Evolutionary conservation across 2,113 vertebrate species (phyloP).

Genomic region (Albula goreensis): DNA sequence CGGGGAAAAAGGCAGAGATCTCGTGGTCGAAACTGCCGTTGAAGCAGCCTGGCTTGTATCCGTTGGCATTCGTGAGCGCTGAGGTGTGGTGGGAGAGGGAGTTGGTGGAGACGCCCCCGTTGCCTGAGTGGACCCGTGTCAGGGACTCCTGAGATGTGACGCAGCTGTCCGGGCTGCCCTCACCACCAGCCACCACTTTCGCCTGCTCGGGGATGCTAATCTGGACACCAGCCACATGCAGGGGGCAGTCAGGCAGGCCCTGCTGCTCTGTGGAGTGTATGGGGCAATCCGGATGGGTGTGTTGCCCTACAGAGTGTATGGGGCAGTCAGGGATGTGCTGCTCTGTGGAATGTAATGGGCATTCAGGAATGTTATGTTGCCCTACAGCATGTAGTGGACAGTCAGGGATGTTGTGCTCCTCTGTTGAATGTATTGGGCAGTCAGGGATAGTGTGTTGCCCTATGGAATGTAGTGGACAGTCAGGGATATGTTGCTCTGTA

Average conservation of each 20-base stretch:
- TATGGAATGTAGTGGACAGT: slow-evolving; percentile 42
- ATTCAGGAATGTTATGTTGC: not conserved
- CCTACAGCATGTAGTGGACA: not conserved
- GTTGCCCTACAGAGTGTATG: slow-evolving; percentile 59
- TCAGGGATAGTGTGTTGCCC: slow-evolving; percentile 47
- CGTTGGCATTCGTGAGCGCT: slow-evolving; percentile 81
- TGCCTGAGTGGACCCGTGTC: slow-evolving; percentile 75
- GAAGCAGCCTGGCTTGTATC: slow-evolving; percentile 83
- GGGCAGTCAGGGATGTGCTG: slow-evolving; percentile 56
- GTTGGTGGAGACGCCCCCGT: slow-evolving; percentile 74
- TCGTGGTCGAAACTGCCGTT: slow-evolving; percentile 94
- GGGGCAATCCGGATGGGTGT: too few relatives aligned
- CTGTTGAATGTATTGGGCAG: slow-evolving; percentile 40
- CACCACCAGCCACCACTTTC: slow-evolving; percentile 75
- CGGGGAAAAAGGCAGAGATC: slow-evolving; percentile 96
- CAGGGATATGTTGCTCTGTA: not conserved
- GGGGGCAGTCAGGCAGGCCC: slow-evolving; percentile 29
- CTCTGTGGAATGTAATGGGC: slow-evolving; percentile 28
- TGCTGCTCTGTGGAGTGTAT: too few relatives aligned
- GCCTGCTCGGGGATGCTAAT: slow-evolving; percentile 73
- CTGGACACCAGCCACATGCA: slow-evolving; percentile 75
- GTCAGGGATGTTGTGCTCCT: not conserved
- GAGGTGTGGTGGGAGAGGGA: slow-evolving; percentile 91
- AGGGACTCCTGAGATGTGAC: slow-evolving; percentile 91
- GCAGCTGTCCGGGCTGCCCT: slow-evolving; percentile 82